Conservation (phyloP, 2,888 invertebrate genomes). For the Acanthopleura granulata region DNA sequence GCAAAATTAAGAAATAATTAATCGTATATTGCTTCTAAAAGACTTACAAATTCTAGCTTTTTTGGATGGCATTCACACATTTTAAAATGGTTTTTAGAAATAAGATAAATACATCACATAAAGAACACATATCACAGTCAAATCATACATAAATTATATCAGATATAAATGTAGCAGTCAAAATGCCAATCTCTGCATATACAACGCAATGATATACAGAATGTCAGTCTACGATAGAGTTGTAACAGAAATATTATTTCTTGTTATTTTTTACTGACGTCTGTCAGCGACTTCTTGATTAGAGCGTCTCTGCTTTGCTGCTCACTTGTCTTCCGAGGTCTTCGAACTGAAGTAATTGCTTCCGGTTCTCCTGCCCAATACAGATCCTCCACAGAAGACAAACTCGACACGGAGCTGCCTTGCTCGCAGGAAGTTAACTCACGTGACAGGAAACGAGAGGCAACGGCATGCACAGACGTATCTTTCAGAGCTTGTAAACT, state of each 20-base stretch:
- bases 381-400: slow-evolving; percentile 40
- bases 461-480: not conserved
- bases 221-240: too few relatives aligned
- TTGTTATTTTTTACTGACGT: not conserved
- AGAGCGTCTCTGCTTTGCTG: slow-evolving; percentile 42
- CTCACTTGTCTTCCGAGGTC: slow-evolving; percentile 47
- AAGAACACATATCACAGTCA: too few relatives aligned
- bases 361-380: slow-evolving; percentile 53
- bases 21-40: too few relatives aligned
- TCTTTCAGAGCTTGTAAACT: not conserved
- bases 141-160: too few relatives aligned
- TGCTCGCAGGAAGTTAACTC: not conserved
- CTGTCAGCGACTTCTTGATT: not conserved
- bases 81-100: too few relatives aligned
- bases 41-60: too few relatives aligned
- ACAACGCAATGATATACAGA: too few relatives aligned
- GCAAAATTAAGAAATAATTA: too few relatives aligned
- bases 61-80: too few relatives aligned
- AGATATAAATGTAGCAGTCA: too few relatives aligned
- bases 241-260: not conserved
- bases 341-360: slow-evolving; percentile 52
- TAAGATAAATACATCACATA: too few relatives aligned
- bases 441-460: not conserved
- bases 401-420: slow-evolving; percentile 19
- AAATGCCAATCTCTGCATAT: too few relatives aligned